A percentile compares a stretch with the other conserved stretches of the same genome.
These are phyloP conservation scores for Apeltes quadracus DNA, from an alignment of 2,113 vertebrate species.

Conservation along the genomic window DNA sequence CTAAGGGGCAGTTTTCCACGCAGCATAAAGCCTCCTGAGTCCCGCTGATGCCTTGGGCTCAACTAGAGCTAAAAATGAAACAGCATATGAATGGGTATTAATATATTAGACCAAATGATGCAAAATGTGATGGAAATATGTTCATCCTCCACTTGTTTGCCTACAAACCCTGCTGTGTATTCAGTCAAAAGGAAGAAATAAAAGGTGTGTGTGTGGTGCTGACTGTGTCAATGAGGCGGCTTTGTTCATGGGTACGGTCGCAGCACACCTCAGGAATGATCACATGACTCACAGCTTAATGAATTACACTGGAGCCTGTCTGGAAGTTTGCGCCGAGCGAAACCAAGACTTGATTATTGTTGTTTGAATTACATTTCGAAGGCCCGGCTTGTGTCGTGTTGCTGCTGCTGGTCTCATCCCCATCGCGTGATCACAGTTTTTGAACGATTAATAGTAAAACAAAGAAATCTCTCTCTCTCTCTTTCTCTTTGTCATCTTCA, in stretches of 20 bases:
- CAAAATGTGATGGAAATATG: neutral
- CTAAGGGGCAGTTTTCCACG: conserved; percentile 18
- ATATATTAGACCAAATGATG: neutral
- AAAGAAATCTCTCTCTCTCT: neutral
- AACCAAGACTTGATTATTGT: conserved; percentile 49
- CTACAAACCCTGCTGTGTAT: neutral
- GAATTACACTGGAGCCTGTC: conserved; percentile 21
- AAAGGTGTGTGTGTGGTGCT: neutral
- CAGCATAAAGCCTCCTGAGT: neutral
- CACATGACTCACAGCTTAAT: conserved; percentile 43
- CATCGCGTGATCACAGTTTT: conserved; percentile 1
- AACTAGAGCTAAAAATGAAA: neutral
- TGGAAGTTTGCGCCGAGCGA: conserved; percentile 16
- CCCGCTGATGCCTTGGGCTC: neutral
- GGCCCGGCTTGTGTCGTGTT: conserved; percentile 9
- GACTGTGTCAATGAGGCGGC: conserved; percentile 3
- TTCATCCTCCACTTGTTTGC: neutral
- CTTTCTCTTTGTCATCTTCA: neutral
- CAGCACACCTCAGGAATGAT: conserved; percentile 40
- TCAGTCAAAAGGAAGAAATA: neutral
- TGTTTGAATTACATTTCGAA: conserved; percentile 28
- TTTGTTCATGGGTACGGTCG: conserved; percentile 31
- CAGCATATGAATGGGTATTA: neutral
- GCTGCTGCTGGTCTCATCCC: conserved; percentile 7
- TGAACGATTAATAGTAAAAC: conserved; percentile 1